Percentiles rank a stretch among this genome's conserved stretches.
Evolutionary conservation across 2,888 invertebrate species (phyloP).

Genomic region (Caenorhabditis sp.): DNA sequence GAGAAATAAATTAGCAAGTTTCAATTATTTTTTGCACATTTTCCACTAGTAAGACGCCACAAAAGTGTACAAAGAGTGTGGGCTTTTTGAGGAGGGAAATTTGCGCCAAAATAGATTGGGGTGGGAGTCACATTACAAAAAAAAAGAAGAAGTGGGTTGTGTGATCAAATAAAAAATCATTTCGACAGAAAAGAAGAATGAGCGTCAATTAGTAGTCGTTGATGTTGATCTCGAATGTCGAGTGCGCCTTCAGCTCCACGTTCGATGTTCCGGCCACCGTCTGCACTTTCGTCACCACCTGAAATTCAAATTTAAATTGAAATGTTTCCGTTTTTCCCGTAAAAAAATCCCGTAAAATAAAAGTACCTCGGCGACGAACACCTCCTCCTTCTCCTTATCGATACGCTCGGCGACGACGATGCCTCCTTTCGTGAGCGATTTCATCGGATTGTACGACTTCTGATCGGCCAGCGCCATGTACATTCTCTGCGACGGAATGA

Average conservation of each 20-base stretch:
- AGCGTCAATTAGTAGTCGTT: constrained; percentile 18
- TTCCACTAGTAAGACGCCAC: neutral
- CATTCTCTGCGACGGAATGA: constrained; percentile 36
- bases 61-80: too few species aligned
- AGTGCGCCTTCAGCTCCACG: neutral
- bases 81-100: constrained; percentile 2
- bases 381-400: constrained; percentile 27
- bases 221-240: constrained; percentile 50
- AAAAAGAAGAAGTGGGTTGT: neutral
- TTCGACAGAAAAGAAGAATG: too few species aligned
- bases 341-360: too few species aligned
- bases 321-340: too few species aligned
- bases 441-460: constrained; percentile 19
- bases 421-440: constrained; percentile 41
- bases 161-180: constrained; percentile 1
- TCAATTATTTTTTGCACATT: too few species aligned
- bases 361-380: constrained; percentile 43
- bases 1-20: too few species aligned
- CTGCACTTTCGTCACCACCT: neutral
- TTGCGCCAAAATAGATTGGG: constrained; percentile 16
- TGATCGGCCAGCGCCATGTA: constrained; percentile 22
- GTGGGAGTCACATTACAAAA: neutral
- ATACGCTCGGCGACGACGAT: constrained; percentile 44
- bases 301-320: neutral
- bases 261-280: neutral